These are phyloP conservation scores for Prionailurus bengalensis DNA, from an alignment of 2,113 vertebrate species.

Conservation along the genomic window DNA sequence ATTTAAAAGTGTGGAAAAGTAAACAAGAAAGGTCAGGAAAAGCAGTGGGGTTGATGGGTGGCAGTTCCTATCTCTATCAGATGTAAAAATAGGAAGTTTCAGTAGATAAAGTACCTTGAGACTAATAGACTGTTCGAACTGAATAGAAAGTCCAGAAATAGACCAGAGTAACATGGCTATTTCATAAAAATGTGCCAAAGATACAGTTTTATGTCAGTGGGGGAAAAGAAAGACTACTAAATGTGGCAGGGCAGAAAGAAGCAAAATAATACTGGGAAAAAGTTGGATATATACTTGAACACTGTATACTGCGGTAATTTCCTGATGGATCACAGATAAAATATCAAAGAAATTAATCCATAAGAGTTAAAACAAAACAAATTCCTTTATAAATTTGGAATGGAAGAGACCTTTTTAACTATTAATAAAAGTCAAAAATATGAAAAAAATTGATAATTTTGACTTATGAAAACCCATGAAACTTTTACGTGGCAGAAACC, in stretches of 20 bases:
- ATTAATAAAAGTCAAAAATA: neutral
- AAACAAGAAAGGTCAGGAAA: neutral
- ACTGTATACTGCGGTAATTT: neutral
- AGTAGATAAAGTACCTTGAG: neutral
- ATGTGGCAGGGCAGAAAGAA: neutral
- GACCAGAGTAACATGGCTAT: neutral
- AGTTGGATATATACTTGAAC: neutral
- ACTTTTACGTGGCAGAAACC: neutral
- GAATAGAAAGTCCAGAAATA: neutral
- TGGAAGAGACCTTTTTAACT: slow-evolving; percentile 17
- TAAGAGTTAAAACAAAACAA: neutral
- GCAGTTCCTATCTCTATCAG: neutral
- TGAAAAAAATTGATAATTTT: slow-evolving; percentile 45
- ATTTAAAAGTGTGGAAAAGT: neutral
- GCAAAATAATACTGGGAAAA: neutral
- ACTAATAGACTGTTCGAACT: neutral
- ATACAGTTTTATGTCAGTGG: neutral
- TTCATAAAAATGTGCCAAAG: neutral
- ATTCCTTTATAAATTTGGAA: slow-evolving; percentile 14
- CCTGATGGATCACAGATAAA: neutral
- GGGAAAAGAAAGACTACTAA: neutral
- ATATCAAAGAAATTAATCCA: neutral
- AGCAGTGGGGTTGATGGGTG: neutral
- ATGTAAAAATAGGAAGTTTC: neutral
- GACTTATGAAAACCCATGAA: neutral